Evolutionary conservation across 2,888 invertebrate genomes (phyloP).

Genomic region (Pachycephus smyrnensis): DNA sequence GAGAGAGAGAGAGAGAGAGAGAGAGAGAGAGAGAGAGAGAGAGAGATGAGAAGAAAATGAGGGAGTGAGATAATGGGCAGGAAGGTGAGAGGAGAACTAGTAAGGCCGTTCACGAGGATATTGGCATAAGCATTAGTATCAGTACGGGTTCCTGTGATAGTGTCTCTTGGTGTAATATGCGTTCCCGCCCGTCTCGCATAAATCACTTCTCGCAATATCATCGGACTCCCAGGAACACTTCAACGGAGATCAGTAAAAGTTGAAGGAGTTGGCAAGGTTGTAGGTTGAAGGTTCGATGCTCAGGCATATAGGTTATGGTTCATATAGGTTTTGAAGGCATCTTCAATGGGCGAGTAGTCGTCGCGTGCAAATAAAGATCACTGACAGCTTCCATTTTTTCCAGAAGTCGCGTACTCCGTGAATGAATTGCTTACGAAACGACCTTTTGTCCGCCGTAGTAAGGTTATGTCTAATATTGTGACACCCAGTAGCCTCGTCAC

Average conservation of each 20-base stretch:
- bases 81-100: slow-evolving; percentile 19
- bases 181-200: slow-evolving; percentile 55
- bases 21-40: slow-evolving; percentile 11
- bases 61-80: slow-evolving; percentile 21
- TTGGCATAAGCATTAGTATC: slow-evolving; percentile 54
- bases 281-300: background rate
- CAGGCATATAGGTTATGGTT: background rate
- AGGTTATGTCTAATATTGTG: background rate
- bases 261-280: background rate
- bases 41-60: slow-evolving; percentile 17
- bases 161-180: slow-evolving; percentile 55
- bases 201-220: slow-evolving; percentile 63
- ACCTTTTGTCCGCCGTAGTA: background rate
- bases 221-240: slow-evolving; percentile 32
- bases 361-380: background rate
- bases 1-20: slow-evolving; percentile 22
- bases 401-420: background rate
- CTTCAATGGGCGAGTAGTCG: background rate
- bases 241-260: background rate
- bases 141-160: slow-evolving; percentile 15
- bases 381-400: background rate
- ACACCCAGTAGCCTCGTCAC: background rate
- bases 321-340: background rate
- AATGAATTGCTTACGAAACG: background rate
- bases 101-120: slow-evolving; percentile 35